A percentile compares a stretch with the other conserved stretches of the same genome.
phyloP scores from a whole-genome alignment of 2,113 vertebrate species.

The Brienomyrus longianalis region DNA sequence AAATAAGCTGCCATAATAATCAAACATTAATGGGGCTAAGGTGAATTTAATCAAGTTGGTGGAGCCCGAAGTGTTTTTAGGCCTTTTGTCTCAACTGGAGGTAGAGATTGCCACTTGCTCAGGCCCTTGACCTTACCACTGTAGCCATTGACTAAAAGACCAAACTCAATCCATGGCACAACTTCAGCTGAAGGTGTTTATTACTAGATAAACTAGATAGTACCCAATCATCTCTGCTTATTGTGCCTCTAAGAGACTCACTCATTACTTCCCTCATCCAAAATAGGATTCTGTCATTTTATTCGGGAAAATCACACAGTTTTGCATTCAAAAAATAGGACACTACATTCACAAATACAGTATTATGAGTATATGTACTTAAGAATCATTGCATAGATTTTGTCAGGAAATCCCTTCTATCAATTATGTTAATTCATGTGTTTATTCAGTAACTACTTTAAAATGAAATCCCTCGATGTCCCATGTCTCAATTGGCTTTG shows the following conservation, averaged over 20 bases:
- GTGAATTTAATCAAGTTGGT: slow-evolving; percentile 19
- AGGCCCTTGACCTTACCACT: slow-evolving; percentile 12
- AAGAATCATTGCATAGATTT: neutral
- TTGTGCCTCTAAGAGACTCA: neutral
- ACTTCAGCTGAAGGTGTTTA: neutral
- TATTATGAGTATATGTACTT: neutral
- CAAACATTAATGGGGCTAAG: slow-evolving; percentile 27
- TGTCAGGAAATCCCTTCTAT: neutral
- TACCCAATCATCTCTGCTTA: neutral
- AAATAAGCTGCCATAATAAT: slow-evolving; percentile 34
- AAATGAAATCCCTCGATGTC: neutral
- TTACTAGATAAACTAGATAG: too few relatives aligned
- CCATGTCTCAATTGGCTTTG: slow-evolving; percentile 15
- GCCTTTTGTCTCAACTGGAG: neutral
- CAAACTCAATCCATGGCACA: neutral
- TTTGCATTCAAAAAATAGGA: neutral
- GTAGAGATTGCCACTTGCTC: neutral
- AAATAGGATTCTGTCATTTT: neutral
- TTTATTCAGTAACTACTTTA: neutral
- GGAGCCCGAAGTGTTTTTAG: neutral
- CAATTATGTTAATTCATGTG: neutral
- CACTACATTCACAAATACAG: neutral
- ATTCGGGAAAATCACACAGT: neutral
- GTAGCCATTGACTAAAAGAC: neutral
- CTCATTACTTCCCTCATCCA: neutral